Evolutionary conservation across 2,113 vertebrate genomes (phyloP).

Genomic region (Raphicerus campestris): DNA sequence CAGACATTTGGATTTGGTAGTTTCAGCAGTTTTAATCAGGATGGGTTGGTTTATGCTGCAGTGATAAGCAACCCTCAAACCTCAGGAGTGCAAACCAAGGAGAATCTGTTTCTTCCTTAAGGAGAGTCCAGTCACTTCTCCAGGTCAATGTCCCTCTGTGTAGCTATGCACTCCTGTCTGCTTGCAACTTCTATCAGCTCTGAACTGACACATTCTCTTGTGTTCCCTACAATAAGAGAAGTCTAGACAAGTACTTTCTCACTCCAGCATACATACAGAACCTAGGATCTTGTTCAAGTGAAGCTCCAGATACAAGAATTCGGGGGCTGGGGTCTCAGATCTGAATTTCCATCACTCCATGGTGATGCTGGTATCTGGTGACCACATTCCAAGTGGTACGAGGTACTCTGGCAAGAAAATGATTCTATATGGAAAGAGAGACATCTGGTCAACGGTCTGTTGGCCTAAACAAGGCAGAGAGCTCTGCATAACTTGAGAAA

Average conservation of each 20-base stretch:
- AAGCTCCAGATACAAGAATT: not conserved
- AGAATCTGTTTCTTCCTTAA: not conserved
- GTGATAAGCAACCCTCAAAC: not conserved
- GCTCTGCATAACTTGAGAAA: not conserved
- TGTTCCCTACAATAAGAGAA: not conserved
- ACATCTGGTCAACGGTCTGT: fast-evolving
- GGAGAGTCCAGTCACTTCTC: not conserved
- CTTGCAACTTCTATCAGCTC: too few relatives aligned
- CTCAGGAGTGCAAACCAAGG: too few relatives aligned
- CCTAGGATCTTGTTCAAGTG: not conserved
- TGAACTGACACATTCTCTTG: not conserved
- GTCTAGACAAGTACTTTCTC: not conserved
- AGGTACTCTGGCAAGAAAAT: not conserved
- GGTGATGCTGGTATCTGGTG: not conserved
- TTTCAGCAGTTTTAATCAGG: not conserved
- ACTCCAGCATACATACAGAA: fast-evolving
- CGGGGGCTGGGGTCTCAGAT: not conserved
- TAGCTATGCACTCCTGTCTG: too few relatives aligned
- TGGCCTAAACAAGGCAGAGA: not conserved
- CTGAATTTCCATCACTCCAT: not conserved
- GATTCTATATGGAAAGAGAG: not conserved
- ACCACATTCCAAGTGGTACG: not conserved
- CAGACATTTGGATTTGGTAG: not conserved
- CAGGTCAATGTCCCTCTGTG: too few relatives aligned
- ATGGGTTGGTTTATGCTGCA: not conserved